Percentiles rank a stretch among this genome's conserved stretches.
These are phyloP conservation scores for Hypercompe scribonia DNA, from an alignment of 2,888 invertebrate species.

Conservation along the genomic window DNA sequence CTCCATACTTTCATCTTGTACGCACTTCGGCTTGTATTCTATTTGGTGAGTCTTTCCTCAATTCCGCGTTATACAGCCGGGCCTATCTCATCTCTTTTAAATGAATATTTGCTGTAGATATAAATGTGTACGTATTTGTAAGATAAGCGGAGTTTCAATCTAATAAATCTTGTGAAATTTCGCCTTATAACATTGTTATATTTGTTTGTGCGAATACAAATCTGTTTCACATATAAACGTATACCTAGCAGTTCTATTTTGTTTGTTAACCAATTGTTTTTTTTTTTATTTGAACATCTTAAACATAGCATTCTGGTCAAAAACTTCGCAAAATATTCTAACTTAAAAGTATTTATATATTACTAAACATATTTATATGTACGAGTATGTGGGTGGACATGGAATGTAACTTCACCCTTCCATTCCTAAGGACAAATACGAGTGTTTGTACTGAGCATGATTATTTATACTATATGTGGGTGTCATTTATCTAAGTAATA, in stretches of 20 bases:
- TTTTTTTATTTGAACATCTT: neutral
- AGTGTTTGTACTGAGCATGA: too few relatives aligned
- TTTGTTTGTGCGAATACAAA: neutral
- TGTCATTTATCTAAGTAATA: too few relatives aligned
- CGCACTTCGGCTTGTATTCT: conserved; percentile 40
- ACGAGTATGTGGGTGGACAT: too few relatives aligned
- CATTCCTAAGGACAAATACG: too few relatives aligned
- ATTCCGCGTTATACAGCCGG: conserved; percentile 16
- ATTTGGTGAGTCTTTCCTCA: conserved; percentile 41
- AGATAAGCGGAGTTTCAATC: conserved; percentile 44
- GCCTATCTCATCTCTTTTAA: conserved; percentile 33
- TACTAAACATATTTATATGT: neutral
- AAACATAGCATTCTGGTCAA: neutral
- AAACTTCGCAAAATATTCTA: neutral
- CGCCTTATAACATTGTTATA: conserved; percentile 11
- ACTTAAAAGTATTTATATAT: neutral
- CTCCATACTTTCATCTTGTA: conserved; percentile 21
- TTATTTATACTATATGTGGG: too few relatives aligned
- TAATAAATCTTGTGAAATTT: conserved; percentile 31
- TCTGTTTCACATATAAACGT: neutral
- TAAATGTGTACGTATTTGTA: conserved; percentile 32
- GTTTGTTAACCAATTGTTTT: neutral
- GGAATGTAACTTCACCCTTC: too few relatives aligned
- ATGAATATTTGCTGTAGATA: conserved; percentile 47
- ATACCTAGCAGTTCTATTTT: neutral